Percentiles rank a stretch among this genome's conserved stretches.
Evolutionary conservation across 2,797 vertebrate genomes (phyloP).

Genomic region (Spondyliosoma cantharus): DNA sequence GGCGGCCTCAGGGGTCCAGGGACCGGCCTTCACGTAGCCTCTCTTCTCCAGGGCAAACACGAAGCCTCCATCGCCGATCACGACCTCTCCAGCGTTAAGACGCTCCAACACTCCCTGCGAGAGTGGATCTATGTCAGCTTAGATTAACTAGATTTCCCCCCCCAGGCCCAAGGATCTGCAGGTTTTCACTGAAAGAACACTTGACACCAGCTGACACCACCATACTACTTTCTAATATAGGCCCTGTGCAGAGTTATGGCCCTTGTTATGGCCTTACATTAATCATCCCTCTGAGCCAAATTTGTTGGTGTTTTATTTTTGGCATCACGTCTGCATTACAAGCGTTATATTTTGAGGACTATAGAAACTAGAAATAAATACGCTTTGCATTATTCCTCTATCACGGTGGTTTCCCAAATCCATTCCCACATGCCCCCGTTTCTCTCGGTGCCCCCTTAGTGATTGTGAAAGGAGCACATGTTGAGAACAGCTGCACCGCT

Average conservation of each 20-base stretch:
- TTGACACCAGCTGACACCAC: not conserved
- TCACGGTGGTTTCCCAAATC: not conserved
- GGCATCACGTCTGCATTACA: not conserved
- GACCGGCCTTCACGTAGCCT: conserved; percentile 97
- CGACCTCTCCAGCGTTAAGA: conserved; percentile 90
- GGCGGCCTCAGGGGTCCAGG: conserved; percentile 96
- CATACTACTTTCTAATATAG: not conserved
- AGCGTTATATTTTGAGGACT: not conserved
- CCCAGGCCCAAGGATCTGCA: not conserved
- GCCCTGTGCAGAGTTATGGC: not conserved
- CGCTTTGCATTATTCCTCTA: not conserved
- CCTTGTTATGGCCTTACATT: not conserved
- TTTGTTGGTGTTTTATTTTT: not conserved
- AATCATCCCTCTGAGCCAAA: not conserved
- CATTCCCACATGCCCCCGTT: not conserved
- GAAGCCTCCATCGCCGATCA: conserved; percentile 97
- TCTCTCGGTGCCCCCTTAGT: not conserved
- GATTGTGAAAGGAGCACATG: conserved; percentile 23
- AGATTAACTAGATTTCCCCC: not conserved
- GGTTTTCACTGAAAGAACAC: not conserved
- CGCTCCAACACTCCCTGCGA: conserved; percentile 93
- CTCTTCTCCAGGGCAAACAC: conserved; percentile 97
- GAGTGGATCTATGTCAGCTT: not conserved
- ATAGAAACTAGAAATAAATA: not conserved
- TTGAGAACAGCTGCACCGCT: conserved; percentile 38